phyloP scores from a whole-genome alignment of 2,113 vertebrate genomes.

The Muntiacus muntjak region DNA sequence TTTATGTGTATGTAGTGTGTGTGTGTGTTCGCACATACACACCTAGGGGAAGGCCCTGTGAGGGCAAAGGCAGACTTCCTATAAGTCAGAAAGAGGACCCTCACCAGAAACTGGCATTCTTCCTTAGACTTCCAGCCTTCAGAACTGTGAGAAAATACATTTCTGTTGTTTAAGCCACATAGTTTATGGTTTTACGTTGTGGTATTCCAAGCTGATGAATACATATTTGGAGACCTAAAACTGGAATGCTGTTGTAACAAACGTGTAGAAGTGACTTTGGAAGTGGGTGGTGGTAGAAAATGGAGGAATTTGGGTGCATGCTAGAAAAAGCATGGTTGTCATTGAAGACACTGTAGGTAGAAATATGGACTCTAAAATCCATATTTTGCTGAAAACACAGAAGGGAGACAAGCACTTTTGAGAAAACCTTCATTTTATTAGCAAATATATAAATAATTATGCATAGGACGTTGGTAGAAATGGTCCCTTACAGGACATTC shows the following conservation, averaged over 20 bases:
- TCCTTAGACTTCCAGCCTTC: not conserved
- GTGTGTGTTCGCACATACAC: accelerated
- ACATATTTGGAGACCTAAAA: too few relatives aligned
- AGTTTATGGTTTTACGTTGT: too few relatives aligned
- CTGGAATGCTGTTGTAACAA: too few relatives aligned
- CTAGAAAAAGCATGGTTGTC: not conserved
- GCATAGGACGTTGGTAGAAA: not conserved
- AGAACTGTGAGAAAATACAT: not conserved
- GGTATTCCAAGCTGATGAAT: not conserved
- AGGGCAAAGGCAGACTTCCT: not conserved
- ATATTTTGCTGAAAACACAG: not conserved
- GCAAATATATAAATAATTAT: not conserved
- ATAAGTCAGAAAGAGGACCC: not conserved
- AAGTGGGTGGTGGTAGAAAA: not conserved
- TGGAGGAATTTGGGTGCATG: not conserved
- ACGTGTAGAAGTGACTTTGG: not conserved
- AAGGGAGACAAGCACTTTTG: not conserved
- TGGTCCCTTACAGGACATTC: not conserved
- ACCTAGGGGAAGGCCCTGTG: not conserved
- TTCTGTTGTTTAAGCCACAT: not conserved
- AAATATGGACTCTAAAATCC: not conserved
- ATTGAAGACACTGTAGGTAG: not conserved
- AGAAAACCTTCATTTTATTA: not conserved
- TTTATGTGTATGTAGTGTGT: not conserved
- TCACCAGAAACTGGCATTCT: not conserved